These are phyloP conservation scores for Coregonus suidteri DNA, from an alignment of 2,797 vertebrate genomes.

Conservation along the genomic window DNA sequence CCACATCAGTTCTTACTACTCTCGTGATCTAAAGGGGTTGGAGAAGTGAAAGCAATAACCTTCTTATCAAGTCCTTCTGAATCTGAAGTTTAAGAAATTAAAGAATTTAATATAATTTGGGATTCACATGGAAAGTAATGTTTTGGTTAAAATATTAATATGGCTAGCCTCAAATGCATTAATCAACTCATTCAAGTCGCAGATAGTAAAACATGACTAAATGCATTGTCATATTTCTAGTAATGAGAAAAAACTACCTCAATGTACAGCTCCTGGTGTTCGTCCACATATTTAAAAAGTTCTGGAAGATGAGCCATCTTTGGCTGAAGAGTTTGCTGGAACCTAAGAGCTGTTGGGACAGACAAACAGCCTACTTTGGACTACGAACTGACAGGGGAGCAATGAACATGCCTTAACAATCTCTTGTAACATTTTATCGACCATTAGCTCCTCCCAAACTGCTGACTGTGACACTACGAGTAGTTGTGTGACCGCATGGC, in stretches of 20 bases:
- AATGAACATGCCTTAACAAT: background rate
- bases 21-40: background rate
- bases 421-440: background rate
- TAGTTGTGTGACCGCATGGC: too few relatives aligned
- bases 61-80: background rate
- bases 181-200: background rate
- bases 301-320: background rate
- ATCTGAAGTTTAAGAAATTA: background rate
- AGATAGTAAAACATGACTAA: background rate
- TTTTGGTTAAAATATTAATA: background rate
- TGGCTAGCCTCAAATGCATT: background rate
- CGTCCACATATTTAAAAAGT: slow-evolving; percentile 9
- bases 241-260: background rate
- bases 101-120: background rate
- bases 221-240: background rate
- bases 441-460: background rate
- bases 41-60: background rate
- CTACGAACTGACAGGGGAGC: background rate
- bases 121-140: background rate
- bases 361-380: background rate
- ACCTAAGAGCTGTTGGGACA: background rate
- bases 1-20: background rate
- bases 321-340: background rate
- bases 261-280: slow-evolving; percentile 4
- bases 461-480: background rate